Evolutionary conservation across 2,797 vertebrate species (phyloP).

Genomic region (Morus bassanus): DNA sequence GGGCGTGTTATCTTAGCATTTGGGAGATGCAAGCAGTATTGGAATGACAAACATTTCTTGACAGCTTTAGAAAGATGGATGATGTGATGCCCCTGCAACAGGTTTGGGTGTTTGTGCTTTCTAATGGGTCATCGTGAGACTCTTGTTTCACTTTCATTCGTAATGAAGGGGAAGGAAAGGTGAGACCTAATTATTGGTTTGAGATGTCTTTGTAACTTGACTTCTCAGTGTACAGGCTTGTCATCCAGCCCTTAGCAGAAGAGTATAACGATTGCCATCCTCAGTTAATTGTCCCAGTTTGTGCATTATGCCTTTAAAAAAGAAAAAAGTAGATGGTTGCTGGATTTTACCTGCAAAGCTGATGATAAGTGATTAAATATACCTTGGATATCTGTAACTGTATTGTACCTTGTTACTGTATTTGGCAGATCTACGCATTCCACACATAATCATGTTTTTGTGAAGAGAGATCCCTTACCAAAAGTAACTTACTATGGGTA

Average conservation of each 20-base stretch:
- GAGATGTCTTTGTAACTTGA: background rate
- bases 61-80: constrained; percentile 68
- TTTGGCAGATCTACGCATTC: background rate
- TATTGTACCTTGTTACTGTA: background rate
- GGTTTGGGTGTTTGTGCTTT: constrained; percentile 50
- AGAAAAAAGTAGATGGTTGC: background rate
- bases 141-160: background rate
- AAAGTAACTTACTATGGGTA: background rate
- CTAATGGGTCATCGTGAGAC: background rate
- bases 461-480: background rate
- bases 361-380: background rate
- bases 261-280: background rate
- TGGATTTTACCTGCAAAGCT: background rate
- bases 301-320: background rate
- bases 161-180: background rate
- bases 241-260: background rate
- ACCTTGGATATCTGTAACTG: background rate
- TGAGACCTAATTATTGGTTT: background rate
- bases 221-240: background rate
- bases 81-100: constrained; percentile 40
- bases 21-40: constrained; percentile 53
- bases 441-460: background rate
- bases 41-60: constrained; percentile 72
- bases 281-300: background rate
- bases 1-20: constrained; percentile 42